Conservation (phyloP, 1,140 invertebrate genomes). For the Cyclina sinensis region DNA sequence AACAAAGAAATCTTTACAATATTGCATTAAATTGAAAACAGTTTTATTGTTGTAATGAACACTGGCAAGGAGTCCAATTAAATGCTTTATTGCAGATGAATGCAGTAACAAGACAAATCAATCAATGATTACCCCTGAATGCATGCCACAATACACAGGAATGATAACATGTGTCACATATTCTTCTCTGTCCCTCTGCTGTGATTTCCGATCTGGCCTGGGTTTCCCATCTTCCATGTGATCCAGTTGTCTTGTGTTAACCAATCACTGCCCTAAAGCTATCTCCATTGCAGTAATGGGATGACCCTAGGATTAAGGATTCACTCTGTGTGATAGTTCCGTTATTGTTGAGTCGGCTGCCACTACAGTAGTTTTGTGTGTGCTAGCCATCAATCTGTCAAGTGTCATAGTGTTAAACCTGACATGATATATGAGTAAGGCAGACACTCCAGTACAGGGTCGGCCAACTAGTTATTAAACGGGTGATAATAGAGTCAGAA, state of each 20-base stretch:
- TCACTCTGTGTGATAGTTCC: constrained; percentile 42
- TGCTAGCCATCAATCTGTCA: constrained; percentile 82
- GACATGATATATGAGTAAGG: constrained; percentile 82
- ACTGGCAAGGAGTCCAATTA: too few relatives aligned
- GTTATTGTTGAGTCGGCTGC: constrained; percentile 58
- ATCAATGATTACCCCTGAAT: neutral
- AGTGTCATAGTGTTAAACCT: constrained; percentile 83
- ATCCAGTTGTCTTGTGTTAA: too few relatives aligned
- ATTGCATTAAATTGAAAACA: too few relatives aligned
- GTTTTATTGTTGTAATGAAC: too few relatives aligned
- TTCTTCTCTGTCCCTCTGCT: neutral
- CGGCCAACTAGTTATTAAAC: constrained; percentile 68
- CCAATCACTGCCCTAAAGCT: constrained; percentile 47
- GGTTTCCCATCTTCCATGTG: neutral
- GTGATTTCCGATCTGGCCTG: constrained; percentile 6
- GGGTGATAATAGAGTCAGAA: constrained; percentile 65
- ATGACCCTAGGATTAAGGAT: neutral
- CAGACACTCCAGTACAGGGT: constrained; percentile 79
- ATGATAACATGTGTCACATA: constrained; percentile 23
- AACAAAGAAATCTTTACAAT: too few relatives aligned
- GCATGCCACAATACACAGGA: constrained; percentile 3
- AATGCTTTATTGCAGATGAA: too few relatives aligned
- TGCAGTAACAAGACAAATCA: neutral
- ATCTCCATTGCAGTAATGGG: constrained; percentile 33
- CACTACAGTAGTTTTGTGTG: constrained; percentile 45